These are phyloP conservation scores for Gnathonemus echidnorhynchus DNA, from an alignment of 2,113 vertebrate genomes.

Conservation along the genomic window DNA sequence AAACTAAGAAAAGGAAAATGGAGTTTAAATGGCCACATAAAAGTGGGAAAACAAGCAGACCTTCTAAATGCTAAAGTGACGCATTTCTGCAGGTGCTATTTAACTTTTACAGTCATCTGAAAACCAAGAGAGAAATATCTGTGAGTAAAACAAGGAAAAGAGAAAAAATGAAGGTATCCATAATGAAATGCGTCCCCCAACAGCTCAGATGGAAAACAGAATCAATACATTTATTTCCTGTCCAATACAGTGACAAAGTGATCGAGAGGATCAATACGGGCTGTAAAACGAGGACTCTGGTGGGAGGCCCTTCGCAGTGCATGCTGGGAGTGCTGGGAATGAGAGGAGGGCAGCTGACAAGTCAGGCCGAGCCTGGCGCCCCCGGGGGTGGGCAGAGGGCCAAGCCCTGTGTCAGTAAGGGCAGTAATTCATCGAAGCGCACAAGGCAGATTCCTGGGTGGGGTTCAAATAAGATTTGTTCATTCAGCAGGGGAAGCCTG, in stretches of 20 bases:
- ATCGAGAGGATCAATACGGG: not conserved
- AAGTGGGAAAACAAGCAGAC: not conserved
- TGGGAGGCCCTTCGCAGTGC: not conserved
- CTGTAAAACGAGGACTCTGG: not conserved
- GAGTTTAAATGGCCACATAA: not conserved
- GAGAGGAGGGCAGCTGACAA: not conserved
- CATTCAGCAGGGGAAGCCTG: not conserved
- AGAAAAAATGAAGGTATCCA: not conserved
- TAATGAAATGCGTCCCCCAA: slow-evolving; percentile 1
- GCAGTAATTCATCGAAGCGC: not conserved
- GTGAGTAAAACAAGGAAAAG: not conserved
- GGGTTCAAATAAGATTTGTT: not conserved
- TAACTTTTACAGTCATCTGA: not conserved
- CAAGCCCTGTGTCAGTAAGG: not conserved
- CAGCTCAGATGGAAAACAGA: not conserved
- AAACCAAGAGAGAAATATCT: not conserved
- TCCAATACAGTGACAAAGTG: not conserved
- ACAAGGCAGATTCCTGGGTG: not conserved
- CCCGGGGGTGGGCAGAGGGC: not conserved
- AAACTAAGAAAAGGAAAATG: not conserved
- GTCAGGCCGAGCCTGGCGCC: not conserved
- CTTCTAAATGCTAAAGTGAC: not conserved
- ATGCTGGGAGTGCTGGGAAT: not conserved
- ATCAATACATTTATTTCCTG: slow-evolving; percentile 12
- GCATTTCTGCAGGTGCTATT: not conserved